Conservation (phyloP, 2,113 vertebrate genomes). For the Forbesichthys agassizii region DNA sequence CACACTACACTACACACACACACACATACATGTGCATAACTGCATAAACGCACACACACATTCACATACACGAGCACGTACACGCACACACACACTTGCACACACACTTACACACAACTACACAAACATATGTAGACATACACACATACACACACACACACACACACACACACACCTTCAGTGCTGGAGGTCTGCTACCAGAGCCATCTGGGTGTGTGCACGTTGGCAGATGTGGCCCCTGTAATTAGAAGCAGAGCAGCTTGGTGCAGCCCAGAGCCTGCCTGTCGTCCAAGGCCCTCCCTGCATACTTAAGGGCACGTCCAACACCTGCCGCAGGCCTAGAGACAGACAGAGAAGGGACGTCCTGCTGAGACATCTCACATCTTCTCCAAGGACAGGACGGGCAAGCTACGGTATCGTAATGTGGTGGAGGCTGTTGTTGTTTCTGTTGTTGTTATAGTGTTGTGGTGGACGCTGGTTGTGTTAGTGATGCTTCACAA, state of each 20-base stretch:
- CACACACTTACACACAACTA: slow-evolving; percentile 1
- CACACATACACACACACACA: slow-evolving; percentile 10
- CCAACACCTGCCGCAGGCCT: slow-evolving; percentile 44
- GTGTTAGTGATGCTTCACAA: no score
- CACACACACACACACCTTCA: slow-evolving; percentile 12
- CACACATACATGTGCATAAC: slow-evolving; percentile 5
- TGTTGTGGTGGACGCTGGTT: no score
- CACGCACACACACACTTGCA: no score
- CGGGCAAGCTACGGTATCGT: slow-evolving; percentile 53
- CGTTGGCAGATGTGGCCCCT: slow-evolving; percentile 64
- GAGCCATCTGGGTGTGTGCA: slow-evolving; percentile 57
- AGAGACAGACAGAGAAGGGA: slow-evolving; percentile 13
- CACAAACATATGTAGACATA: slow-evolving; percentile 21
- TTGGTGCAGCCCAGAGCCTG: slow-evolving; percentile 45
- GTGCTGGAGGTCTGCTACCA: slow-evolving; percentile 50
- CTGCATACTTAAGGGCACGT: slow-evolving; percentile 65
- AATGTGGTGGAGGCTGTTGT: slow-evolving; percentile 5
- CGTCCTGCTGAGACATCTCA: slow-evolving; percentile 13
- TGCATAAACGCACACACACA: neutral
- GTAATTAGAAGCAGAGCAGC: slow-evolving; percentile 72
- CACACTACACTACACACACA: slow-evolving; percentile 1
- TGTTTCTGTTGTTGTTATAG: neutral
- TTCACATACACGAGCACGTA: neutral
- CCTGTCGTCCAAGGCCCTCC: slow-evolving; percentile 64
- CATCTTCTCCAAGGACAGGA: slow-evolving; percentile 7